Evolutionary conservation across 2,797 vertebrate species (phyloP).

Genomic region (Scleropages formosus): DNA sequence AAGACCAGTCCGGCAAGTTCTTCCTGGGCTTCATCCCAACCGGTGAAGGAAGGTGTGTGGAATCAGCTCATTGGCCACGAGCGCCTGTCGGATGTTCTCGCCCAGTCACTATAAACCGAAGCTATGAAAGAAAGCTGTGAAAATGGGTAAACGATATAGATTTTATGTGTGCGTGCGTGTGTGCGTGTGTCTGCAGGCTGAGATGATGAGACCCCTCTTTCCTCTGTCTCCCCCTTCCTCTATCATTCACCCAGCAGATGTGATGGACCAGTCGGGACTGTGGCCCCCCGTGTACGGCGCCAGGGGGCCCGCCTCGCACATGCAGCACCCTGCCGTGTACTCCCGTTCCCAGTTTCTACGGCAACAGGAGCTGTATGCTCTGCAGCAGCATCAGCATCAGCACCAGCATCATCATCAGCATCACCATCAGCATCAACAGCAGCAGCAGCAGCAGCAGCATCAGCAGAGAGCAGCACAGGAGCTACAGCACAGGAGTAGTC

Average conservation of each 20-base stretch:
- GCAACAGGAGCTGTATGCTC: slow-evolving; percentile 90
- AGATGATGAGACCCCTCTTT: slow-evolving; percentile 21
- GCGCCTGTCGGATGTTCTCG: too few relatives aligned
- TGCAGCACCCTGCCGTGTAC: slow-evolving; percentile 93
- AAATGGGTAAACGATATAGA: too few relatives aligned
- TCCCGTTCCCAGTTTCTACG: slow-evolving; percentile 90
- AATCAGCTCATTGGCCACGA: too few relatives aligned
- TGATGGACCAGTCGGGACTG: slow-evolving; percentile 93
- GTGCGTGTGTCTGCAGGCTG: slow-evolving; percentile 35
- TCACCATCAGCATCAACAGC: slow-evolving; percentile 85
- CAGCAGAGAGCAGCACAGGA: slow-evolving; percentile 60
- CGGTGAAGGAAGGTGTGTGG: too few relatives aligned
- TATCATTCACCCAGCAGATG: slow-evolving; percentile 70
- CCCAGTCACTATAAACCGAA: too few relatives aligned
- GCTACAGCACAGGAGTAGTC: slow-evolving; percentile 61
- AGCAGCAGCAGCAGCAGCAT: slow-evolving; percentile 79
- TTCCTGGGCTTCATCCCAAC: too few relatives aligned
- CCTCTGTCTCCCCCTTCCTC: not conserved
- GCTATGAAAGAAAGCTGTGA: too few relatives aligned
- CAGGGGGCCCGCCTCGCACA: slow-evolving; percentile 85
- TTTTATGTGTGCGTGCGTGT: slow-evolving; percentile 33
- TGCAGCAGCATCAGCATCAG: slow-evolving; percentile 86
- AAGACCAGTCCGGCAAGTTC: too few relatives aligned
- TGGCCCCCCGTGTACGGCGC: slow-evolving; percentile 94
- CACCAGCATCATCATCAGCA: slow-evolving; percentile 73